phyloP scores from a whole-genome alignment of 1,140 invertebrate species.

The Papilio xuthus region DNA sequence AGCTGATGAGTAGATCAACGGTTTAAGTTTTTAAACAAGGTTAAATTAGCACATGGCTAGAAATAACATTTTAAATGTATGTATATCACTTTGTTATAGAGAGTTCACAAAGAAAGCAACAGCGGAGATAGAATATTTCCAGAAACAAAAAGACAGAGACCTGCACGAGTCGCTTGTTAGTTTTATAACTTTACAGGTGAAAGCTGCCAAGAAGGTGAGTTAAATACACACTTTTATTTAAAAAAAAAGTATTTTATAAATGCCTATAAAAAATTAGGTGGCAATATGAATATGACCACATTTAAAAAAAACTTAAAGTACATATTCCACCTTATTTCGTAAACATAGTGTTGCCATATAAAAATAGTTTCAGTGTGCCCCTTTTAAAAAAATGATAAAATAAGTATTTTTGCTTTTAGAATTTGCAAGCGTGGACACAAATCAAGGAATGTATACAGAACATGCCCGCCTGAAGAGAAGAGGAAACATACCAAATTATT shows the following conservation, averaged over 20 bases:
- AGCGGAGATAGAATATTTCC: constrained; percentile 89
- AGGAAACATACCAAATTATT: constrained; percentile 54
- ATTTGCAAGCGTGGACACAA: constrained; percentile 88
- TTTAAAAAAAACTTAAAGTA: too few species aligned
- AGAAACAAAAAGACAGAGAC: constrained; percentile 89
- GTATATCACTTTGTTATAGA: constrained; percentile 77
- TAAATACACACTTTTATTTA: background rate
- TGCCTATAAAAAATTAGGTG: too few species aligned
- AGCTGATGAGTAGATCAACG: too few species aligned
- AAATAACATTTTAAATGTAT: background rate
- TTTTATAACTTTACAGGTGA: constrained; percentile 90
- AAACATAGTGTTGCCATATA: background rate
- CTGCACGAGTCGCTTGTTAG: constrained; percentile 88
- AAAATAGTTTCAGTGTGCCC: background rate
- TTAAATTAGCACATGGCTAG: too few species aligned
- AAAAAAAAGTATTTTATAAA: too few species aligned
- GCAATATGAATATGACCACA: too few species aligned
- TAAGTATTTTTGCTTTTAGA: constrained; percentile 76
- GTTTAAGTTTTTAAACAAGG: too few species aligned
- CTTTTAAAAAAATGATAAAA: background rate
- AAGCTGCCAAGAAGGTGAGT: constrained; percentile 89
- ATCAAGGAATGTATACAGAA: constrained; percentile 88
- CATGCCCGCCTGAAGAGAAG: constrained; percentile 77
- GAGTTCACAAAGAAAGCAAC: constrained; percentile 88
- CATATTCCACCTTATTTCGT: too few species aligned